Base-by-base conservation (phyloP, 1,140 invertebrate species). In the Diachasma alloeum region DNA sequence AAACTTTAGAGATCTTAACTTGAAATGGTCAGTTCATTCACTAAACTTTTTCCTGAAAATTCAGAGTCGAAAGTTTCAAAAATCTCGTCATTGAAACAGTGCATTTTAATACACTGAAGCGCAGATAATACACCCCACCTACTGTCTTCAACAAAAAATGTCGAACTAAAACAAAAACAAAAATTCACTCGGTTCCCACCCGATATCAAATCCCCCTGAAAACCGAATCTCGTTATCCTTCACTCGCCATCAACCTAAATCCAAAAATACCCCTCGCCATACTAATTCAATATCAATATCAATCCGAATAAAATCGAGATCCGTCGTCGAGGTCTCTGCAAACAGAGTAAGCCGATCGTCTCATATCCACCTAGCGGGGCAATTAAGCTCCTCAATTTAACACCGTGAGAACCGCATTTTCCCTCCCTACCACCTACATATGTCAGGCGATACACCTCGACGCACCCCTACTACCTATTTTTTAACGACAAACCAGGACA, bases 331-430 rank as follows among this genome's bases (percentile, higher is more conserved):
- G 74, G 66, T 63, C 72, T 72, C 56, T 26, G 17, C n/a, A n/a
- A n/a, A 48, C 31, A 19, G 44, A 46, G 46, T 75, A 63, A 53
- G 59, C 71, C 42, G 53, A 63, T 42, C 39, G n/a, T 44, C 71
- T 69, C 46, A 53, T 70, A 68, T 73, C 26, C n/a, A 17, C 31
- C 31, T 31, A 53, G 66, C 26, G 15, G 8, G 48, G 56, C 31
- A 77, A 17, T 71, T 39, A 53, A 36, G n/a, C 37, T 24, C 66
- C 67, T 76, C 63, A 46, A 72, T 68, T 72, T 74, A 72, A 48
- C 48, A 37, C 74, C 72, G 75, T 79, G 78, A 75, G 78, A 79
- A 79, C 67, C 19, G 72, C 69, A 75, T 75, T 63, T 63, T 63
- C 24, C 15, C 9, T n/a, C 15, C 17, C 17, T 3, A 13, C 53